Evolutionary conservation across 2,797 vertebrate species (phyloP).

Genomic region (Falco peregrinus): DNA sequence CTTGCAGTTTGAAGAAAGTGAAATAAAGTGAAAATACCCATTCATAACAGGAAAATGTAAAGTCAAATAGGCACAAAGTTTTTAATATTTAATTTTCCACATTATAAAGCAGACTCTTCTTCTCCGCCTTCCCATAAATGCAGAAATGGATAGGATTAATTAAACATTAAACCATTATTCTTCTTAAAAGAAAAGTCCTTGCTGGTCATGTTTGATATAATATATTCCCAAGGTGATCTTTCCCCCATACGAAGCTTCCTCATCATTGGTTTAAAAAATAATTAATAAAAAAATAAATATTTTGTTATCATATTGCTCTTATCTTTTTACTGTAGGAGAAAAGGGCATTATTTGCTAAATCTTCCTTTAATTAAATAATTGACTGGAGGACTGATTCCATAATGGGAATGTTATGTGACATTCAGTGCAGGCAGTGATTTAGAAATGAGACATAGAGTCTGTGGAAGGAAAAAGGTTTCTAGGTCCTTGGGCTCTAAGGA

Average conservation of each 20-base stretch:
- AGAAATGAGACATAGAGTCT: constrained; percentile 31
- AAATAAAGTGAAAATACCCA: constrained; percentile 77
- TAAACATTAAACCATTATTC: constrained; percentile 82
- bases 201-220: constrained; percentile 70
- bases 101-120: constrained; percentile 79
- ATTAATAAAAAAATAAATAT: constrained; percentile 52
- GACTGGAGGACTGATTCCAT: constrained; percentile 51
- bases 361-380: constrained; percentile 55
- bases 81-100: constrained; percentile 85
- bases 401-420: constrained; percentile 57
- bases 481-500: constrained; percentile 20
- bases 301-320: constrained; percentile 22
- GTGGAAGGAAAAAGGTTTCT: constrained; percentile 18
- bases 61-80: constrained; percentile 78
- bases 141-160: constrained; percentile 81
- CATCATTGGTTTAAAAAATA: constrained; percentile 48
- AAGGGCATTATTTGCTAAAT: constrained; percentile 1
- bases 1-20: constrained; percentile 65
- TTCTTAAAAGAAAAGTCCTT: constrained; percentile 74
- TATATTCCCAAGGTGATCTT: constrained; percentile 76
- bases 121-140: constrained; percentile 77
- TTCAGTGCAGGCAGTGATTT: constrained; percentile 45
- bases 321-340: background rate
- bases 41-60: constrained; percentile 81
- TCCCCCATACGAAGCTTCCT: constrained; percentile 13